Evolutionary conservation across 2,797 vertebrate genomes (phyloP), one percentile per base, ranked within the genome.

Genomic region (Rhynchotus rufescens): DNA sequence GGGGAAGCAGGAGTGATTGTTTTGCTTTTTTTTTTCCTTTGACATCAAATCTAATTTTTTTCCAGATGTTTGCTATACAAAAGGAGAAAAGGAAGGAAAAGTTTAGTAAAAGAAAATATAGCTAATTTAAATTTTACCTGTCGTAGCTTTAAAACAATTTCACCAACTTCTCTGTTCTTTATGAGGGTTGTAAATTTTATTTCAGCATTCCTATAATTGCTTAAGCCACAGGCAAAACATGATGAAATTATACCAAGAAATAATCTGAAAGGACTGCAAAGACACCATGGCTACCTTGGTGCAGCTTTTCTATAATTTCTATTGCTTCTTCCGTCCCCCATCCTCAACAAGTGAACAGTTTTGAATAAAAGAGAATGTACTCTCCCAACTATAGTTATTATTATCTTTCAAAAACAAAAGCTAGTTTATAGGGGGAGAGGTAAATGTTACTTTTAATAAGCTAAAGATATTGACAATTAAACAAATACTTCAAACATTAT

Each of bases 131-230:
- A 84, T 86, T 84, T 91, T 83, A 66, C 19, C 32, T 84, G 34
- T 61, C 44, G 38, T 54, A 57, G 3, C 40, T 80, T 90, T 61
- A 81, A 84, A 92, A 88, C 45, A 80, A 59, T 72, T 91, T 86
- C 54, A 61, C 15, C 54, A 54, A 65, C 15, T 65, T 13, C 15
- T 34, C 21, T 5, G 0, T 73, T n/a, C 13, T 75, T 82, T 68
- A 47, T 68, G 65, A 93, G 51, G 57, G 32, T 15, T 80, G n/a
- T 88, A 80, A 88, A 86, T 86, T 86, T 59, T 3, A 47, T 40
- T 69, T 67, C 66, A 84, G 7, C 13, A 68, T 7, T 90, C 86
- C 40, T 28, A 42, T 54, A 82, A 84, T 67, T 8, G 2, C 19
- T 73, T 82, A 84, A 91, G 57, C 47, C 61, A 74, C 34, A 79